phyloP scores from a whole-genome alignment of 2,797 vertebrate species.

The Ceyx erithaca region DNA sequence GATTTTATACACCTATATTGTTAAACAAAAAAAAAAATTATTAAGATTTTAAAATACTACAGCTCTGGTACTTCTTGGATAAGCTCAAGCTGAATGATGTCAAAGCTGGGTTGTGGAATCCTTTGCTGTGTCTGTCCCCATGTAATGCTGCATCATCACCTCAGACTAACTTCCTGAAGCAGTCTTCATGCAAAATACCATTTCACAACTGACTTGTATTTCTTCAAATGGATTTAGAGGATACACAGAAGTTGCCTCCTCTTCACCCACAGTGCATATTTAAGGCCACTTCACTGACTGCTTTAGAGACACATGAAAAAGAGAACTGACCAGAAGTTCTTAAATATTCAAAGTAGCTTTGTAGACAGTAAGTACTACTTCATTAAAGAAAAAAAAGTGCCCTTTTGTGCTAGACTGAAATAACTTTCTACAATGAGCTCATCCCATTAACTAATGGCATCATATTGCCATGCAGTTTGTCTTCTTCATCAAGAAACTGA shows the following conservation, averaged over 20 bases:
- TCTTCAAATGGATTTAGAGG: not conserved
- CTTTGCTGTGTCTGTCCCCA: not conserved
- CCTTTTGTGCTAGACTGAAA: not conserved
- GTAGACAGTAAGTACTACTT: not conserved
- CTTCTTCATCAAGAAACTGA: not conserved
- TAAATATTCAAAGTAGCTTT: not conserved
- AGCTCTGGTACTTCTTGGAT: not conserved
- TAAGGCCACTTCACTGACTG: not conserved
- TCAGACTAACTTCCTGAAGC: not conserved
- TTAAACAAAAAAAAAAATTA: not conserved
- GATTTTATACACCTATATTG: not conserved
- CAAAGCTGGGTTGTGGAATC: not conserved
- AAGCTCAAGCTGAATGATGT: not conserved
- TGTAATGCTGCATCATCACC: fast-evolving
- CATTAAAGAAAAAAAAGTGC: not conserved
- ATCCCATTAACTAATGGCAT: not conserved
- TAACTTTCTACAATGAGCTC: not conserved
- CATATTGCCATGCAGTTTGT: not conserved
- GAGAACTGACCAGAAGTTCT: not conserved
- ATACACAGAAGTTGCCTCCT: not conserved
- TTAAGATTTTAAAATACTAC: not conserved
- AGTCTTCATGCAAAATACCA: not conserved
- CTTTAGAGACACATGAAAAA: not conserved
- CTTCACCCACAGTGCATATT: not conserved
- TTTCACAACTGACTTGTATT: not conserved